These are phyloP conservation scores for Luffia ferchaultella DNA, from an alignment of 2,888 invertebrate genomes.

Conservation along the genomic window DNA sequence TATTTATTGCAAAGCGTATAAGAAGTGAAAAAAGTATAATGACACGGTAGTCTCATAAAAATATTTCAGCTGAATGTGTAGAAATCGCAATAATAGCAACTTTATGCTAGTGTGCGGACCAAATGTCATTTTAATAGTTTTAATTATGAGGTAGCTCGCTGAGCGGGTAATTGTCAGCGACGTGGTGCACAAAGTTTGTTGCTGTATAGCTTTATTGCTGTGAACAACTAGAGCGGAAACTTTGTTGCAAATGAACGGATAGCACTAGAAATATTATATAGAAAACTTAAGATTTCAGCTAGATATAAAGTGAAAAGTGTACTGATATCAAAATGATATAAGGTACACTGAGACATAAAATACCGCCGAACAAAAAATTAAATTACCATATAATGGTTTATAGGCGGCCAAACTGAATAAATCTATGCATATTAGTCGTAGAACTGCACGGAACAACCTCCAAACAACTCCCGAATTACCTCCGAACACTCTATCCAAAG, in stretches of 20 bases:
- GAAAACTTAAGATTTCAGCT: background rate
- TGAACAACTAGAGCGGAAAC: background rate
- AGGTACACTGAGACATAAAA: no score
- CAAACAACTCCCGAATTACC: no score
- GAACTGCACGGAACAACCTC: no score
- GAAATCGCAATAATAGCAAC: background rate
- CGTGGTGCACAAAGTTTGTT: background rate
- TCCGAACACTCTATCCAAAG: no score
- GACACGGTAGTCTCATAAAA: background rate
- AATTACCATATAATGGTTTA: no score
- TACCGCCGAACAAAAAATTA: no score
- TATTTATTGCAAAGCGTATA: no score
- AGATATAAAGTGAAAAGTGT: no score
- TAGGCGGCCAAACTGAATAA: no score
- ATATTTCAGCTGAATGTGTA: background rate
- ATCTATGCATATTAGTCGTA: no score
- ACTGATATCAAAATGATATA: no score
- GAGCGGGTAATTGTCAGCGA: background rate
- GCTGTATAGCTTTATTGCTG: background rate
- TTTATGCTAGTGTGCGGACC: slow-evolving; percentile 19
- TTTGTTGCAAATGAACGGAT: background rate
- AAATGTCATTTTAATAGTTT: slow-evolving; percentile 61
- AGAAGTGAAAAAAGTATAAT: no score
- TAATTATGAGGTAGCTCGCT: slow-evolving; percentile 29
- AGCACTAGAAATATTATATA: background rate